A percentile compares a stretch with the other conserved stretches of the same genome.
phyloP scores from a whole-genome alignment of 2,888 invertebrate species.

The Tenthredo distinguenda region DNA sequence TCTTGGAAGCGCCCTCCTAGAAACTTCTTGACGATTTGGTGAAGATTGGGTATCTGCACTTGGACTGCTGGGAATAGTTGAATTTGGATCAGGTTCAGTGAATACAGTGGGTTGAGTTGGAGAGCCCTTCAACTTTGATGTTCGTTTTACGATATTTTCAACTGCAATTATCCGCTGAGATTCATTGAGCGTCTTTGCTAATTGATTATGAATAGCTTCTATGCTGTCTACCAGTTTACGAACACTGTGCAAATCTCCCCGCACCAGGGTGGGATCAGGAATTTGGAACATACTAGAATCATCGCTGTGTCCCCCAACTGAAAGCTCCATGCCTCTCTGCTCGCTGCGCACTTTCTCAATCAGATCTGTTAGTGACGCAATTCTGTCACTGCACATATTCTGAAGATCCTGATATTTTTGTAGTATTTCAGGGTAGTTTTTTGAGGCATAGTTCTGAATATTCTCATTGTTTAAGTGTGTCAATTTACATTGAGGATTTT shows the following conservation, averaged over 20 bases:
- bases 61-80: background rate
- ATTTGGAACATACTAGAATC: conserved; percentile 65
- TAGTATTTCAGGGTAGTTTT: conserved; percentile 68
- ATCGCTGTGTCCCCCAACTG: conserved; percentile 64
- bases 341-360: conserved; percentile 82
- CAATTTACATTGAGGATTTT: conserved; percentile 68
- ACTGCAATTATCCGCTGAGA: conserved; percentile 69
- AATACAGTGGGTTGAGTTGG: background rate
- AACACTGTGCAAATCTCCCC: conserved; percentile 62
- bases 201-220: conserved; percentile 69
- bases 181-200: conserved; percentile 69
- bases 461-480: conserved; percentile 64
- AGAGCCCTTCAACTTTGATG: background rate
- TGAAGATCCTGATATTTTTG: conserved; percentile 80
- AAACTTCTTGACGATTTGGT: background rate
- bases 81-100: background rate
- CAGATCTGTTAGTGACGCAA: conserved; percentile 80
- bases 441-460: conserved; percentile 60
- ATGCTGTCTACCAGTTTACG: conserved; percentile 70
- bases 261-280: conserved; percentile 59
- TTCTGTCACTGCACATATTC: conserved; percentile 80
- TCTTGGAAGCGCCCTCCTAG: conserved; percentile 64
- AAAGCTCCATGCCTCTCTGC: conserved; percentile 70
- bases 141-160: conserved; percentile 39
- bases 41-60: background rate